These are phyloP conservation scores for Bufo bufo DNA, from an alignment of 2,113 vertebrate genomes.

Conservation along the genomic window DNA sequence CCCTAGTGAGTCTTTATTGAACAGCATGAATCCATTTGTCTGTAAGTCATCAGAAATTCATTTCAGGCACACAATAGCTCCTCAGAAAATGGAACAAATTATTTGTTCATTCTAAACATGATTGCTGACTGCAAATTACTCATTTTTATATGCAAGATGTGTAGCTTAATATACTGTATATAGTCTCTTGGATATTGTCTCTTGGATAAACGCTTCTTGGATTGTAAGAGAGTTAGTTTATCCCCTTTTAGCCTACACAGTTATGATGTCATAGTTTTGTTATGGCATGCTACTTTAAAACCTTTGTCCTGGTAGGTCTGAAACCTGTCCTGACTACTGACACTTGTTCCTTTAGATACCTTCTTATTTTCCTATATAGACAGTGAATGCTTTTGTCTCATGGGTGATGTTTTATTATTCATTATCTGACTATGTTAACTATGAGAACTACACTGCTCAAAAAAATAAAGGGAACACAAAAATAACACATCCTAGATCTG, in stretches of 20 bases:
- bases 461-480: no score
- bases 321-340: no score
- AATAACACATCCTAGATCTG: no score
- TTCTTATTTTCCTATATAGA: no score
- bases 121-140: not conserved
- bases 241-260: not conserved
- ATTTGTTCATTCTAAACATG: not conserved
- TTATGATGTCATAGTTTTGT: not conserved
- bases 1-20: conserved; percentile 48
- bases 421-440: no score
- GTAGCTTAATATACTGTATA: not conserved
- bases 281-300: not conserved
- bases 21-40: conserved; percentile 40
- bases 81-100: not conserved
- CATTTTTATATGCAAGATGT: not conserved
- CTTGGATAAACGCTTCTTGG: not conserved
- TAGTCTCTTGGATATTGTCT: not conserved
- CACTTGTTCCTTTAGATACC: no score
- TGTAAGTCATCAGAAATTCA: conserved; percentile 35
- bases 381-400: no score
- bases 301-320: no score
- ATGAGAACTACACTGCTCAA: no score
- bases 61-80: conserved; percentile 6
- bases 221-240: not conserved
- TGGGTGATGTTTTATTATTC: no score